Evolutionary conservation across 2,113 vertebrate species (phyloP), one percentile per base, ranked within the genome.

Genomic region (Coryphaenoides rupestris): DNA sequence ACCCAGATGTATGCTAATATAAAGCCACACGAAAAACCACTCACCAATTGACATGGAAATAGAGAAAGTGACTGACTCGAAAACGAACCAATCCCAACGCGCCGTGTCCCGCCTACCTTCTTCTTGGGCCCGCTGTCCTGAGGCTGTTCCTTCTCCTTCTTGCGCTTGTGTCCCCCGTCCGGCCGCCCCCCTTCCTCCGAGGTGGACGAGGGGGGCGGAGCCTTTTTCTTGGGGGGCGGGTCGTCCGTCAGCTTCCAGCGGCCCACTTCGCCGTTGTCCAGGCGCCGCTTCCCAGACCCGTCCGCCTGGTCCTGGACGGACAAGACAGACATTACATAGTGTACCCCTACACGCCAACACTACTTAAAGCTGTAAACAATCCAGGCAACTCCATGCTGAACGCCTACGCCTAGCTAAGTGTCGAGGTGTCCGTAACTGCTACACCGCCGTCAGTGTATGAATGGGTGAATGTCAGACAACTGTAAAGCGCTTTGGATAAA

Each of bases 231-330:
- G 0, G 88, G 89, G 0, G 91, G 89, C 0, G 89, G 91, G 60
- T 94, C 93, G 4, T 94, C 93, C 0, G 92, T 95, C 70, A 95
- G 89, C 82, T 94, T 95, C 93, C 94, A 94, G 73, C 93, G 89
- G 7, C 93, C 88, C n/a, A 94, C 92, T 72, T 95, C 94, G 0
- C 93, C 93, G 13, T 94, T 95, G 71, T 95, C 93, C 56, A 92
- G 78, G 55, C 92, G 76, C 6, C 94, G 80, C 69, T 93, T 94
- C 69, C 93, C 94, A 0, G 85, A 89, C 47, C 91, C 92, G 7
- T 95, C 94, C 0, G 89, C 85, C 60, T 89, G 89, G 80, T 94
- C 93, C 94, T 95, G 86, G 4, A 53, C 2, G 49, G 22, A n/a
- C 33, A n/a, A n/a, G n/a, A 40, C 33, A 10, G 33, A 12, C 33